Base-by-base conservation (phyloP, 2,797 vertebrate species). In the Pempheris klunzingeri region DNA sequence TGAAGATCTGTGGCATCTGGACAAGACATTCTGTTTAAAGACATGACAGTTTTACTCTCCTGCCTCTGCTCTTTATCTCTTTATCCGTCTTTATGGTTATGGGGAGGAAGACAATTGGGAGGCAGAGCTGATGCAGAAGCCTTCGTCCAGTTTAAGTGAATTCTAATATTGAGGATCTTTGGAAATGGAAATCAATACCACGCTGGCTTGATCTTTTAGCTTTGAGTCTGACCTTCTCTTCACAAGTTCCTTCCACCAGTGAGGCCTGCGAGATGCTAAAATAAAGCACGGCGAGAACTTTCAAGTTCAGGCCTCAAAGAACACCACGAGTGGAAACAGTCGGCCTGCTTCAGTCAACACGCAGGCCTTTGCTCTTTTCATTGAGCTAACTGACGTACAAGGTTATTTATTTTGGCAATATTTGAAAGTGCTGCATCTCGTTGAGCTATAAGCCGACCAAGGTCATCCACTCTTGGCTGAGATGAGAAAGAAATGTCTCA, bases 151-250 rank as follows among this genome's bases (percentile, higher is more conserved):
- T 39, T 76, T 32, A 58, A 79, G 71, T 64, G 30, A 60, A 82
- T 62, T 81, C 75, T 71, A 49, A 78, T 54, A 53, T 26, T 22
- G 39, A 83, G 30, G 38, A 53, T 34, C 57, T 69, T 74, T 80
- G 36, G 52, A 66, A 71, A 83, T 30, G 50, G 5, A 78, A 88
- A 90, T 92, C 77, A 80, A 87, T 90, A 81, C 41, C 60, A 84
- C 47, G 34, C 83, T 32, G 26, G 43, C 66, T 39, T 80, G 85
- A 90, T 85, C 79, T 85, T n/a, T 84, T 65, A 72, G 73, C 66
- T 83, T 62, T 60, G 57, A 82, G 28, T 26, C 47, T n/a, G 36
- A 75, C 71, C 76, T 85, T 76, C 64, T 85, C 54, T 22, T 74
- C 17, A 46, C 36, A 54, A 24, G 49, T 78, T 82, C 58, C 65